Evolutionary conservation across 2,888 invertebrate species (phyloP).

Genomic region (Acholoe squamosa): DNA sequence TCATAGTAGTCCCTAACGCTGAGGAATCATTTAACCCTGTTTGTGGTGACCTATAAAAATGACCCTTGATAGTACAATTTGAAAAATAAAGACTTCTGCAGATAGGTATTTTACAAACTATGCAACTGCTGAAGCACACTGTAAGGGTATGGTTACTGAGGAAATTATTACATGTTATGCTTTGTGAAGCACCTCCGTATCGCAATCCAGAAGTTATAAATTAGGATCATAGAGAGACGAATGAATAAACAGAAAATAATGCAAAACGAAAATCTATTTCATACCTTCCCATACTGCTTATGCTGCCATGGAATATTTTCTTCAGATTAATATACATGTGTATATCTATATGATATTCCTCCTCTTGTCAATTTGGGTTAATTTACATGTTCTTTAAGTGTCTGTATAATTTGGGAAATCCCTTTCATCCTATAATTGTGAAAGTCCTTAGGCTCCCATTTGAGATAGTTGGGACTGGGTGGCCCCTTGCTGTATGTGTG

Average conservation of each 20-base stretch:
- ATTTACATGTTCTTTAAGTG: neutral
- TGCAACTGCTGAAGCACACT: too few relatives aligned
- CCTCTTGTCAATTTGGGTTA: neutral
- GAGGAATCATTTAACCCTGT: too few relatives aligned
- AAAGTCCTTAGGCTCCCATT: neutral
- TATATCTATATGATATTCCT: neutral
- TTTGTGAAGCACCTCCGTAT: neutral
- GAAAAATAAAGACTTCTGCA: too few relatives aligned
- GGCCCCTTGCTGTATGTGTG: neutral
- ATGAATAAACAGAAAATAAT: neutral
- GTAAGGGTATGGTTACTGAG: neutral
- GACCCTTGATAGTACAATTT: too few relatives aligned
- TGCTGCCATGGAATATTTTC: neutral
- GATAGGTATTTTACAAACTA: too few relatives aligned
- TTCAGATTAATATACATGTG: neutral
- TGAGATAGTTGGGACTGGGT: neutral
- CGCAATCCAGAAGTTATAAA: too few relatives aligned
- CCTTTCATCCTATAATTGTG: neutral
- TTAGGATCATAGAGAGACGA: neutral
- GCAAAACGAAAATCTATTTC: neutral
- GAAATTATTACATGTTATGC: neutral
- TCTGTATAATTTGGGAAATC: neutral
- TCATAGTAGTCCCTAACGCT: too few relatives aligned
- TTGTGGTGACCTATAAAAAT: too few relatives aligned
- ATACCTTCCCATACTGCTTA: neutral